Evolutionary conservation across 2,888 invertebrate species (phyloP), one percentile per base, ranked within the genome.

Genomic region (Exocentrus adspersus): DNA sequence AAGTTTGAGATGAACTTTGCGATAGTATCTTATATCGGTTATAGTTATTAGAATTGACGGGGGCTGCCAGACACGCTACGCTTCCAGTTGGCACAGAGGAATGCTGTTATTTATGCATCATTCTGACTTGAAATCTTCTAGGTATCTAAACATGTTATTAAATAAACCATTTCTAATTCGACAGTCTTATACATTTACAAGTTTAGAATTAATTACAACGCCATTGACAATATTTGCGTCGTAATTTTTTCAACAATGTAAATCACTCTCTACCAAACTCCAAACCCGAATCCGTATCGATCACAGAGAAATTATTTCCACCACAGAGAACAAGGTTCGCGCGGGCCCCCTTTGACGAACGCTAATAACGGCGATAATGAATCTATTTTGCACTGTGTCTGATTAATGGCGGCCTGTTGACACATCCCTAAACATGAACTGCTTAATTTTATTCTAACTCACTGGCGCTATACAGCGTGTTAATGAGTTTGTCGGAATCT

Each of bases 401-500:
- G 51, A 51, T 51, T 51, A 51, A 51, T 51, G 51, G 17, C 32
- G 51, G 51, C 32, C 51, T 51, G 51, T 51, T 51, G 51, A 51
- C 51, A 32, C n/a, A 24, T 51, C 24, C 51, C 51, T 32, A 51
- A 51, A 48, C 48, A 48, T 16, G 28, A 48, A 51, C 51, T 51
- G 51, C 51, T 51, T 51, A 32, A 51, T 51, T 51, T 51, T 51
- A 51, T 51, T 32, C 32, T 51, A 51, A 51, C 51, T 60, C 53
- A 62, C 48, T 19, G 57, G 16, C 43, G 42, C 24, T 45, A 37
- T 50, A 62, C 53, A 53, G 43, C 60, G 51, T 41, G 50, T 46
- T 62, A 66, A 66, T 56, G 54, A 60, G 57, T 66, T 60, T 62
- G 60, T 60, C 42, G 60, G 57, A 63, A 63, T 58, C 32, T 62